Conservation (phyloP, 92 coral and sea anemone genomes). For the Ricordea florida region DNA sequence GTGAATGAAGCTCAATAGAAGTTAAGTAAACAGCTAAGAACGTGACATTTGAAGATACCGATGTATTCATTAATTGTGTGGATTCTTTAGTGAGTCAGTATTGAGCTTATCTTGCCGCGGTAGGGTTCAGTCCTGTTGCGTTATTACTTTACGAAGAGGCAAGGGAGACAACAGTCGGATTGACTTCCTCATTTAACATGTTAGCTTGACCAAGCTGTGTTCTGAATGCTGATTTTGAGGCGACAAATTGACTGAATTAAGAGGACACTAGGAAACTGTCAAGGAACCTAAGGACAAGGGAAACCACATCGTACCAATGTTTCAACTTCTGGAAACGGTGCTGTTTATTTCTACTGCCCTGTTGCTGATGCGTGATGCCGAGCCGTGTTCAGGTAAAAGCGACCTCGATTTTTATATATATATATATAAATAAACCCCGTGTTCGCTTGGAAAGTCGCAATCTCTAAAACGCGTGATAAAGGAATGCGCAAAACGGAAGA, state of each 20-base stretch:
- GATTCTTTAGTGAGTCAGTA: not conserved
- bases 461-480: slow-evolving; percentile 31
- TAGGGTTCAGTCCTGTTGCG: no score
- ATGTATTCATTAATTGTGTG: slow-evolving; percentile 32
- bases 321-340: not conserved
- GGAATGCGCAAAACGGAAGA: slow-evolving; percentile 12
- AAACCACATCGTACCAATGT: not conserved
- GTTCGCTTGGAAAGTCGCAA: no score
- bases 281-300: not conserved
- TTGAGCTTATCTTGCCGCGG: no score
- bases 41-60: slow-evolving; percentile 50
- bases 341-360: not conserved
- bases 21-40: slow-evolving; percentile 12
- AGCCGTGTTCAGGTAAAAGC: slow-evolving; percentile 21
- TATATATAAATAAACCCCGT: no score
- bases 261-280: no score
- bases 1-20: slow-evolving; percentile 8
- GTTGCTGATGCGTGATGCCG: not conserved
- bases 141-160: no score
- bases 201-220: no score
- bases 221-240: no score
- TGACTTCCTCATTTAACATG: no score
- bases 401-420: no score
- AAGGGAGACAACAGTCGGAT: no score
- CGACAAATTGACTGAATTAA: no score